A percentile compares a stretch with the other conserved stretches of the same genome.
phyloP scores from a whole-genome alignment of 2,797 vertebrate genomes.

The Halcyon badia region DNA sequence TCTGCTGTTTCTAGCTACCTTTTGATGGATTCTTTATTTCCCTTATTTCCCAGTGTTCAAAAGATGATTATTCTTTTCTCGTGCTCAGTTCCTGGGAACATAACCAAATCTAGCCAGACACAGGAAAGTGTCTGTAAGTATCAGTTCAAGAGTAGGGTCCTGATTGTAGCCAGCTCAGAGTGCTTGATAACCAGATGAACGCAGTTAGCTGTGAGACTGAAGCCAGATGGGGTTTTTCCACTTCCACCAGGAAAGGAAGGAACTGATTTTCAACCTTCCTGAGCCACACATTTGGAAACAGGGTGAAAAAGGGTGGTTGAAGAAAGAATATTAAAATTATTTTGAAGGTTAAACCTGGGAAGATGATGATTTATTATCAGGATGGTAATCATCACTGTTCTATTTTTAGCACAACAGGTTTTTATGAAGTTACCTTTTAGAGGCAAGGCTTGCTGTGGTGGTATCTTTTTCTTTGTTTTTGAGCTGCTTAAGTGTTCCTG shows the following conservation, averaged over 20 bases:
- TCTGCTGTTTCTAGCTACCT: not conserved
- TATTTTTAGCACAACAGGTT: not conserved
- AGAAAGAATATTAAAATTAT: not conserved
- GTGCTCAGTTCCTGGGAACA: fast-evolving
- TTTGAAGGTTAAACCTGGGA: not conserved
- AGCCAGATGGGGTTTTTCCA: not conserved
- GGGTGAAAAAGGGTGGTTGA: not conserved
- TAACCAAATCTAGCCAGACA: not conserved
- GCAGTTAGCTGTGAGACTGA: not conserved
- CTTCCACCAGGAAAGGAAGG: not conserved
- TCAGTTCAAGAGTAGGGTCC: not conserved
- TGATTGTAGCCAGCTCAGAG: not conserved
- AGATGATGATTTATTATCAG: not conserved
- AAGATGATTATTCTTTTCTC: not conserved
- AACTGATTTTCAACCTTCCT: fast-evolving
- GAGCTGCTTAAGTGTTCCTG: not conserved
- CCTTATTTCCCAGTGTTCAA: not conserved
- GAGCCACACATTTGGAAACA: not conserved
- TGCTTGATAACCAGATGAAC: not conserved
- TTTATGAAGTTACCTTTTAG: not conserved
- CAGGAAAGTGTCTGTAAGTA: not conserved
- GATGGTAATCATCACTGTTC: not conserved
- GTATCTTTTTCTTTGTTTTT: not conserved
- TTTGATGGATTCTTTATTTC: not conserved
- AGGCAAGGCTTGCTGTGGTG: not conserved